Evolutionary conservation across 2,113 vertebrate genomes (phyloP).

Genomic region (Chaetops frenatus): DNA sequence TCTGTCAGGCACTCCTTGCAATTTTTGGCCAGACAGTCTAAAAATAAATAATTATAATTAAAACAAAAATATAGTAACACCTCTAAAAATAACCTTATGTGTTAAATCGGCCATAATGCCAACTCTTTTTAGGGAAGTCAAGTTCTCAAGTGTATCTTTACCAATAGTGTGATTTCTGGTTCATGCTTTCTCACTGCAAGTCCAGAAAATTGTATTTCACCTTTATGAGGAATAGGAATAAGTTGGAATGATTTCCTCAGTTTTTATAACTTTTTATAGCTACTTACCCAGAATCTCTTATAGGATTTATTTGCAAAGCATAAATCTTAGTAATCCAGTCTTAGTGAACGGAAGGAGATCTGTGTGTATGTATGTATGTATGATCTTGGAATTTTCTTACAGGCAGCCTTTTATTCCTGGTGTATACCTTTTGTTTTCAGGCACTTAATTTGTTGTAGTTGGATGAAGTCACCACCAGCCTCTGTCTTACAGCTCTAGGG

Average conservation of each 20-base stretch:
- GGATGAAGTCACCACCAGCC: neutral
- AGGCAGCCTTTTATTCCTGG: neutral
- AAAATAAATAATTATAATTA: neutral
- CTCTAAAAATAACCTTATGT: neutral
- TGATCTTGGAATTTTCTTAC: neutral
- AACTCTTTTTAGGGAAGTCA: neutral
- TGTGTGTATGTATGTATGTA: accelerated
- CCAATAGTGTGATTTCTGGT: neutral
- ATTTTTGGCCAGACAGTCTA: neutral
- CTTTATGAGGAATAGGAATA: neutral
- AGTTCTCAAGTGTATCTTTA: neutral
- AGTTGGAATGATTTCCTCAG: neutral
- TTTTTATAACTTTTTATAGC: neutral
- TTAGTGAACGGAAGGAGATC: neutral
- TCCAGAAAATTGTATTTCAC: neutral
- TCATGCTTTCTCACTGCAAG: neutral
- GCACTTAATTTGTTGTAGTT: neutral
- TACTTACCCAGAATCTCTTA: neutral
- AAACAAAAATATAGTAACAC: neutral
- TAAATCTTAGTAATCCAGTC: neutral
- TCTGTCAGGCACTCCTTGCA: neutral
- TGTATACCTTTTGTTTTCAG: neutral
- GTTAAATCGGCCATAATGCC: neutral
- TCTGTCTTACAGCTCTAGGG: neutral
- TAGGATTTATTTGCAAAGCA: neutral